phyloP scores from a whole-genome alignment of 2,888 invertebrate species.

The Xestoiulus laeticollis region DNA sequence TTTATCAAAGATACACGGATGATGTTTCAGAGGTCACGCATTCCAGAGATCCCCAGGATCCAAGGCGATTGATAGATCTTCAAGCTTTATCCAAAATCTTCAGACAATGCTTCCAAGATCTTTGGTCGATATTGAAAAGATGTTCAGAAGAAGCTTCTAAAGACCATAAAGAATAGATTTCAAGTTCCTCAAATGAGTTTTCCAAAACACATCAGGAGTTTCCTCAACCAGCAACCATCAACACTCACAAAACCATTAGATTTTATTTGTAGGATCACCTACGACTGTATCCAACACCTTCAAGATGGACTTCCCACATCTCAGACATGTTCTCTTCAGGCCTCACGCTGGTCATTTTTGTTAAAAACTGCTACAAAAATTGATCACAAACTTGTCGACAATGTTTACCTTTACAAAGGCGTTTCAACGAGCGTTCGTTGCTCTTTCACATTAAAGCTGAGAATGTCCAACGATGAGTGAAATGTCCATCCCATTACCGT shows the following conservation, averaged over 20 bases:
- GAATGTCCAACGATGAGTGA: not conserved
- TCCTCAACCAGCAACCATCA: too few relatives aligned
- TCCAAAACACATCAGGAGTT: not conserved
- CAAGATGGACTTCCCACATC: too few relatives aligned
- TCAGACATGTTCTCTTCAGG: too few relatives aligned
- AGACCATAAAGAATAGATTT: not conserved
- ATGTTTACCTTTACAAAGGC: not conserved
- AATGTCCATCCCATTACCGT: not conserved
- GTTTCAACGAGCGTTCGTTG: not conserved
- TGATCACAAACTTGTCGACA: not conserved
- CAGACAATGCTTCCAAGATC: not conserved
- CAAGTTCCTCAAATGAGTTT: not conserved
- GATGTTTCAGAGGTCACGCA: not conserved
- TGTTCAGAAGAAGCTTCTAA: not conserved
- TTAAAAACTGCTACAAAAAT: not conserved
- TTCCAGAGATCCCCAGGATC: not conserved
- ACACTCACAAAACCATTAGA: not conserved
- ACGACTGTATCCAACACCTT: not conserved
- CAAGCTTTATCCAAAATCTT: not conserved
- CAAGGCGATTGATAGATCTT: too few relatives aligned
- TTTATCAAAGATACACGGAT: not conserved
- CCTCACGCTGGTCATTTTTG: not conserved
- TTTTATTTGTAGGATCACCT: too few relatives aligned
- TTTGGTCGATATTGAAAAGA: not conserved
- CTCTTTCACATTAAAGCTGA: constrained; percentile 10